A percentile compares a stretch with the other conserved stretches of the same genome.
Conservation (phyloP, 2,888 invertebrate genomes). For the Drosophila lacicola region DNA sequence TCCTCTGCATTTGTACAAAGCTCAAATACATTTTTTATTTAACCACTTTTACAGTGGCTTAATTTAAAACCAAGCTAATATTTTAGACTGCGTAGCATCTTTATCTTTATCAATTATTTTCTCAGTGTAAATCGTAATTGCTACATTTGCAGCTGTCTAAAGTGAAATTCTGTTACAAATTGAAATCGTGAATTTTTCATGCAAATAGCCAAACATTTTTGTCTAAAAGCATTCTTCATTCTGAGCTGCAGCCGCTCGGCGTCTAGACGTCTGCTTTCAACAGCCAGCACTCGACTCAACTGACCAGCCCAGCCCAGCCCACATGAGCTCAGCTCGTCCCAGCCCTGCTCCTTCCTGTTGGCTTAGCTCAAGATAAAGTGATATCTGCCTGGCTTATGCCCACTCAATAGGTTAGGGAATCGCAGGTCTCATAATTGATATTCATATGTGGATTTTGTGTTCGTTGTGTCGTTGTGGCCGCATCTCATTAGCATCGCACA, state of each 20-base stretch:
- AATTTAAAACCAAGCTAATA: no score
- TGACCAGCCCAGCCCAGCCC: constrained; percentile 3
- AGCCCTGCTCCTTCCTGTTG: constrained; percentile 2
- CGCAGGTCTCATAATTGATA: constrained; percentile 63
- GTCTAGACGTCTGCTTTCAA: constrained; percentile 65
- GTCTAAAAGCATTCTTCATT: constrained; percentile 53
- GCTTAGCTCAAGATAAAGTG: constrained; percentile 15
- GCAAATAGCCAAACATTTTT: constrained; percentile 46
- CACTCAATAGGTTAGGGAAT: constrained; percentile 6
- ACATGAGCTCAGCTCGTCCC: not conserved
- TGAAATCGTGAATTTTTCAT: constrained; percentile 31
- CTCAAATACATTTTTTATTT: no score
- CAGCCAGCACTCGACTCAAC: constrained; percentile 3
- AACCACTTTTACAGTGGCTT: no score
- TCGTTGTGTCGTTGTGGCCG: constrained; percentile 49
- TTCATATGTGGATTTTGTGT: constrained; percentile 65
- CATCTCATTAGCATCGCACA: constrained; percentile 72
- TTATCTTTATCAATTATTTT: not conserved
- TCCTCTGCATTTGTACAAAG: no score
- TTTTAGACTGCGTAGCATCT: not conserved
- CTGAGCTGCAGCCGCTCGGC: constrained; percentile 23
- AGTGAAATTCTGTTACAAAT: not conserved
- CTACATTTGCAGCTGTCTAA: not conserved
- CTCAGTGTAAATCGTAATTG: not conserved
- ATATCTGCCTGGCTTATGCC: constrained; percentile 10